Percentiles rank a stretch among this genome's conserved stretches.
phyloP scores from a whole-genome alignment of 2,888 invertebrate species.

The Philereme transversata region DNA sequence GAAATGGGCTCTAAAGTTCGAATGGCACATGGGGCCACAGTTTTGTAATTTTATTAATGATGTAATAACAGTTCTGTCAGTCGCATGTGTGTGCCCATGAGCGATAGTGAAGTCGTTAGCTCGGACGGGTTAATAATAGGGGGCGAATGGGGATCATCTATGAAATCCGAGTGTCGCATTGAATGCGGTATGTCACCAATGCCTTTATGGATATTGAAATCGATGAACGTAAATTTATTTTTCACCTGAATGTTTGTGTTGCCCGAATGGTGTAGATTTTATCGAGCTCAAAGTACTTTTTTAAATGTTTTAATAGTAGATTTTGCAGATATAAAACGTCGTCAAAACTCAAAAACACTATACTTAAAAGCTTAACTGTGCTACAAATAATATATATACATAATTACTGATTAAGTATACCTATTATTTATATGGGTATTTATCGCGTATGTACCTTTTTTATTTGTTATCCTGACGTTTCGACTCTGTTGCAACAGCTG shows the following conservation, averaged over 20 bases:
- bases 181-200: constrained; percentile 40
- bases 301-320: no score
- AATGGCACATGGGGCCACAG: constrained; percentile 74
- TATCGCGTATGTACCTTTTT: no score
- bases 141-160: constrained; percentile 74
- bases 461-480: no score
- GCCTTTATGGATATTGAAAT: constrained; percentile 19
- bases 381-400: no score
- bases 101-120: constrained; percentile 81
- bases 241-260: background rate
- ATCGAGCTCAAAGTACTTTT: no score
- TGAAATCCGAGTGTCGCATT: constrained; percentile 59
- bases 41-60: constrained; percentile 85
- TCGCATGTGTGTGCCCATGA: constrained; percentile 80
- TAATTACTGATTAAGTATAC: no score
- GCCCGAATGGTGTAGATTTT: background rate
- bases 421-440: no score
- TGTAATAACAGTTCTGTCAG: constrained; percentile 83
- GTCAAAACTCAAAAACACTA: no score
- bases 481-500: no score
- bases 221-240: constrained; percentile 7
- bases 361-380: no score
- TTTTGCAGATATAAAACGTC: no score
- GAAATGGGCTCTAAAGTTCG: constrained; percentile 69
- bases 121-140: constrained; percentile 78